Evolutionary conservation across 2,797 vertebrate species (phyloP), one percentile per base, ranked within the genome.

Genomic region (Lagodon rhomboides): DNA sequence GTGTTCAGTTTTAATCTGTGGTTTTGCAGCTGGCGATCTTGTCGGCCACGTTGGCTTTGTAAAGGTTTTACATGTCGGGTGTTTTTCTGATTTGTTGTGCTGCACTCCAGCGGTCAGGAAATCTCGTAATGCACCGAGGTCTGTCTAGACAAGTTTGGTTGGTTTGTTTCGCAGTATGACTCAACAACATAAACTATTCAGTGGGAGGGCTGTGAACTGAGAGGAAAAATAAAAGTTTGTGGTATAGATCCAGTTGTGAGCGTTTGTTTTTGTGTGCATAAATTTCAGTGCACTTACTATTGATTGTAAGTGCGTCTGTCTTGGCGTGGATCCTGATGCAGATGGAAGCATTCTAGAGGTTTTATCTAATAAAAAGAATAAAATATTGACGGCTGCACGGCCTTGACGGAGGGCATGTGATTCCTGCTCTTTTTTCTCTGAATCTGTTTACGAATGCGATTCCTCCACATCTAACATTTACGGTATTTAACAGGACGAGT

Each of bases 401-500:
- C 46, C 53, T 72, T 55, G 56, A 43, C 49, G 12, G 59, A 15
- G 16, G 5, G 2, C 5, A 11, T 15, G 38, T 17, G n/a, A 47
- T 11, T 9, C 38, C n/a, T 20, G n/a, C 10, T 44, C 17, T 63
- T 56, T 23, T 25, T 62, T 27, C 50, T 25, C 49, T 50, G 53
- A 47, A 69, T 56, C 9, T 80, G 27, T 81, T 75, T 47, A 68
- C 12, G 58, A 38, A n/a, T 22, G 7, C 12, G 30, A 72, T 30
- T 59, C 34, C 49, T 54, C 44, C 43, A 9, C 66, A 50, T 81
- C 49, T 27, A 16, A 55, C 41, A 22, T 54, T 73, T 73, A 63
- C 64, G 74, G 77, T 68, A 67, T 78, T 80, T 79, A 75, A 56
- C 25, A 82, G 61, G 56, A 34, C 11, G 5, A 54, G 54, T 75